These are phyloP conservation scores for Tricholaema leucomelas DNA, from an alignment of 2,113 vertebrate species.

Conservation along the genomic window DNA sequence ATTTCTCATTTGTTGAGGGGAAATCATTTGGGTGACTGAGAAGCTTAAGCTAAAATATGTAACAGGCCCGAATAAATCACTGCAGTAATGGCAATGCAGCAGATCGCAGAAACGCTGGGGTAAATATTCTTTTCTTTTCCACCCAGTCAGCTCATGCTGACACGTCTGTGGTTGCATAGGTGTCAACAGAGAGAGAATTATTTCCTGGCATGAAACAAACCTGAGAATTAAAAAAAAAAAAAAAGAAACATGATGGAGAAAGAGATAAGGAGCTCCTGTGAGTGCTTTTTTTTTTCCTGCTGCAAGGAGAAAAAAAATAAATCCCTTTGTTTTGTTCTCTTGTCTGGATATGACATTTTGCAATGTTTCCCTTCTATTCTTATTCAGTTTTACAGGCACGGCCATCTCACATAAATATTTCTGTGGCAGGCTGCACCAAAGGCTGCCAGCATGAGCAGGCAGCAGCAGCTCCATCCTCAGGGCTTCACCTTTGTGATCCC, in stretches of 20 bases:
- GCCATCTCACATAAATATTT: neutral
- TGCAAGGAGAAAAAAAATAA: neutral
- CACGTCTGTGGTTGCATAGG: neutral
- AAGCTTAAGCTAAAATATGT: neutral
- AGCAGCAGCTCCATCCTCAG: neutral
- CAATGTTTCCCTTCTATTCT: neutral
- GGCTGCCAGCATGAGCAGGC: neutral
- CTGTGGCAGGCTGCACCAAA: neutral
- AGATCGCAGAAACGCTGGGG: neutral
- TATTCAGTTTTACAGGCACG: neutral
- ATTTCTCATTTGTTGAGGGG: neutral
- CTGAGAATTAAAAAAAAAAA: neutral
- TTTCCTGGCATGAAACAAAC: constrained; percentile 5
- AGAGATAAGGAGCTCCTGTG: constrained; percentile 1
- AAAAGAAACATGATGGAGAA: neutral
- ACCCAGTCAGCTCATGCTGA: constrained; percentile 22
- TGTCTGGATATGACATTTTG: constrained; percentile 35
- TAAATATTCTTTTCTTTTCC: constrained; percentile 38
- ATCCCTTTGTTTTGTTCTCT: neutral
- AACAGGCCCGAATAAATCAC: neutral
- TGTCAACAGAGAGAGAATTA: constrained; percentile 24
- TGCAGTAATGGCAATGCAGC: neutral
- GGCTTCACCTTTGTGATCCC: neutral
- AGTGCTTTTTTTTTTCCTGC: neutral
- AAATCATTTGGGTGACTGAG: neutral